phyloP scores from a whole-genome alignment of 2,888 invertebrate species.

The Troglohyphantes excavatus region DNA sequence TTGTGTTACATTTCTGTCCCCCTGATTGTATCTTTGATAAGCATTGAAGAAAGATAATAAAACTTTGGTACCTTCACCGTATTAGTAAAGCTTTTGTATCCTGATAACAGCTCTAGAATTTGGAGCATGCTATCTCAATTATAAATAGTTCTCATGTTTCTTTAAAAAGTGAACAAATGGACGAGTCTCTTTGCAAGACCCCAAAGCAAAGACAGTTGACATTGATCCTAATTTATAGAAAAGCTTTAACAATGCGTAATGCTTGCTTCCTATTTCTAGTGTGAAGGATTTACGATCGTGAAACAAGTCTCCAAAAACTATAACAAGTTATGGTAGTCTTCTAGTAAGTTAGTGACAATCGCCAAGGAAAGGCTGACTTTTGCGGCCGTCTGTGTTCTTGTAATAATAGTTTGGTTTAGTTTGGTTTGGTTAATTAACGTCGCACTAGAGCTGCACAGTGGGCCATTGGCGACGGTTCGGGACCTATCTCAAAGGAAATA shows the following conservation, averaged over 20 bases:
- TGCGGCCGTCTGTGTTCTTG: not conserved
- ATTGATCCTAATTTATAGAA: not conserved
- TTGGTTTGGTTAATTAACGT: too few relatives aligned
- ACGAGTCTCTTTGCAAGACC: not conserved
- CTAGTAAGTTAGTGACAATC: not conserved
- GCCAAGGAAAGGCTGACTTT: not conserved
- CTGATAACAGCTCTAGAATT: not conserved
- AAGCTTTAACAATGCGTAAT: not conserved
- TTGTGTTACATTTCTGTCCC: too few relatives aligned
- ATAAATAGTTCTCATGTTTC: not conserved
- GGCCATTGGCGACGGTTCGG: too few relatives aligned
- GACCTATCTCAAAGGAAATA: too few relatives aligned
- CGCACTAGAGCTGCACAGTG: too few relatives aligned
- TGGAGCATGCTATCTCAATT: not conserved
- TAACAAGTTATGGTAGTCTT: not conserved
- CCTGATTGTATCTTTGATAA: conserved; percentile 23
- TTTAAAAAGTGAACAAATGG: not conserved
- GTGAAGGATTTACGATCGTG: not conserved
- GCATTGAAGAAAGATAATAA: not conserved
- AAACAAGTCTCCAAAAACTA: not conserved
- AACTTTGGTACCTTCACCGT: not conserved
- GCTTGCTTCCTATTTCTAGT: not conserved
- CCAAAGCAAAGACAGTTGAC: not conserved
- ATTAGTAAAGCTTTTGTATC: not conserved
- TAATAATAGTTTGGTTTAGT: too few relatives aligned